Base-by-base conservation (phyloP, 2,113 vertebrate genomes). In the Anolis sagrei region DNA sequence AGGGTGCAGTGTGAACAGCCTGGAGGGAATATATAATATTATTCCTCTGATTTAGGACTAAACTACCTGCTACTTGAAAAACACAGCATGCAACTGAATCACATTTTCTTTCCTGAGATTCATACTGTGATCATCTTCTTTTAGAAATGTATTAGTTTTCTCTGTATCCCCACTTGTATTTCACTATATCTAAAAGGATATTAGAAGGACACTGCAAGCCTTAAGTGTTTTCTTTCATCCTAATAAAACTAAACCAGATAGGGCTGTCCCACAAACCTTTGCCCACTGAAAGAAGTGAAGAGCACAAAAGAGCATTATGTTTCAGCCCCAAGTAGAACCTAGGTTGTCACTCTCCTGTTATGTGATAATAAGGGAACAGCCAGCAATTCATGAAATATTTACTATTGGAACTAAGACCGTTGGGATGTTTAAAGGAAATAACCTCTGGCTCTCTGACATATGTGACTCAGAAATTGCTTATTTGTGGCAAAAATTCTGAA, bases 301-400 rank as follows among this genome's bases (percentile, higher is more conserved):
- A 75, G 29, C n/a, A 44, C 32, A 23, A 29, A 36, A 66, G 49
- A 25, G 74, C n/a, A 76, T 76, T 76, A 19, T 36, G 62, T 73
- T 85, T 79, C 36, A 36, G 48, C n/a, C 23, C 34, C 76, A 79
- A 2, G 8, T 64, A 7, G 13, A 62, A 62, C 27, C 69, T 68
- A 18, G 32, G 11, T 32, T 77, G n/a, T 48, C 19, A 68, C 29
- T 85, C 27, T 51, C 76, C 29, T n/a, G 34, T 62, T 58, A 32
- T 11, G 36, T 73, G 84, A 79, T 73, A 70, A 79, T 79, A 73
- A 79, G 73, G 44, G 21, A 84, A 84, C 82, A 79, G 77, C 36
- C 39, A 85, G 68, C 76, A 79, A 49, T 74, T 80, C 84, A 79
- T 86, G 54, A 79, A 86, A 79, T 86, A 86, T 86, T 86, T 79